Conservation (phyloP, 2,797 vertebrate genomes). For the Muraenolepis orangiensis region DNA sequence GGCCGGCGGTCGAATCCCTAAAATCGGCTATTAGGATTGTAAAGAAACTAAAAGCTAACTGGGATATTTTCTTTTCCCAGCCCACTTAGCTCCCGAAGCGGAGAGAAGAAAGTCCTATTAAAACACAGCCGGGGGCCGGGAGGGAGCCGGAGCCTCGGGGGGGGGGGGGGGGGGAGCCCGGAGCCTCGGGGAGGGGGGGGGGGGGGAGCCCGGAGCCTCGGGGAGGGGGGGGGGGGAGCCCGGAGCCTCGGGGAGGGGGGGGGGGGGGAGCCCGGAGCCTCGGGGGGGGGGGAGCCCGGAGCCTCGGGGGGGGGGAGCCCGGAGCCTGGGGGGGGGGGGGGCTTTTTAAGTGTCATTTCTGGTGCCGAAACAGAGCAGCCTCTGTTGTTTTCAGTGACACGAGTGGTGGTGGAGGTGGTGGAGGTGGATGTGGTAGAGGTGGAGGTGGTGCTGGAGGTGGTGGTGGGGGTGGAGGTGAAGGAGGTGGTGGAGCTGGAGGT, state of each 20-base stretch:
- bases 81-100: slow-evolving; percentile 1
- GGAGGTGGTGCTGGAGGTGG: no score
- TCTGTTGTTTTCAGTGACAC: slow-evolving; percentile 65
- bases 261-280: slow-evolving; percentile 22
- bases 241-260: slow-evolving; percentile 34
- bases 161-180: slow-evolving; percentile 27
- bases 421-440: no score
- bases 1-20: neutral
- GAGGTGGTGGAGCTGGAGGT: neutral
- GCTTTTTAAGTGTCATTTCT: slow-evolving; percentile 64
- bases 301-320: slow-evolving; percentile 15
- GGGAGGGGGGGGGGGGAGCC: slow-evolving; percentile 31
- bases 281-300: slow-evolving; percentile 52
- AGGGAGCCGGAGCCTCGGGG: slow-evolving; percentile 30
- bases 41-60: neutral
- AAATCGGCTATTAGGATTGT: neutral
- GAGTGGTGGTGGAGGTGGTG: slow-evolving; percentile 23
- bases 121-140: slow-evolving; percentile 42
- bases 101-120: slow-evolving; percentile 41
- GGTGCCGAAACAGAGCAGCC: slow-evolving; percentile 60
- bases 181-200: slow-evolving; percentile 33
- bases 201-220: slow-evolving; percentile 24
- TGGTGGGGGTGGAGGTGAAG: slow-evolving; percentile 32
- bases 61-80: neutral
- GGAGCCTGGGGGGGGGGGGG: slow-evolving; percentile 31